Conservation (phyloP, 2,113 vertebrate genomes). For the Ranitomeya imitator region DNA sequence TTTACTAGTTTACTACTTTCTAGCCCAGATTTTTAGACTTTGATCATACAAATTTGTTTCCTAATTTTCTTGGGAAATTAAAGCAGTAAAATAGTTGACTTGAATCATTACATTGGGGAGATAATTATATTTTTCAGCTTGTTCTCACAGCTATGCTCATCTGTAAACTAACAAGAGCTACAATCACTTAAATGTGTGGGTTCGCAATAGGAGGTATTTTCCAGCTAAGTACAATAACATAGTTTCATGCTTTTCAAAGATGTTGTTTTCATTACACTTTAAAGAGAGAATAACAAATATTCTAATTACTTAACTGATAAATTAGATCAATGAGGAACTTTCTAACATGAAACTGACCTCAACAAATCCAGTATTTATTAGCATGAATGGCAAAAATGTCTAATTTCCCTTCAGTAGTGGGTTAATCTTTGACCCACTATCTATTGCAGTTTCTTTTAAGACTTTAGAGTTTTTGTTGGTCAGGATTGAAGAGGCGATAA, state of each 20-base stretch:
- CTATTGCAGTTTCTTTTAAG: no score
- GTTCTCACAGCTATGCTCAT: slow-evolving; percentile 23
- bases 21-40: slow-evolving; percentile 1
- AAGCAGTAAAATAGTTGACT: slow-evolving; percentile 36
- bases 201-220: slow-evolving; percentile 26
- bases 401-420: no score
- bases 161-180: slow-evolving; percentile 32
- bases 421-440: no score
- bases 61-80: slow-evolving; percentile 21
- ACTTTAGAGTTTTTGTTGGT: no score
- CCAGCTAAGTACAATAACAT: slow-evolving; percentile 4
- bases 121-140: slow-evolving; percentile 40
- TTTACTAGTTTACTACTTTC: slow-evolving; percentile 11
- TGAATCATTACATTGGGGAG: slow-evolving; percentile 42
- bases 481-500: no score
- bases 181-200: slow-evolving; percentile 19
- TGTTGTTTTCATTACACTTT: not conserved
- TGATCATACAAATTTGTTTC: slow-evolving; percentile 41
- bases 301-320: not conserved
- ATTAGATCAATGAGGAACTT: not conserved
- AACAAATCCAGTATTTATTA: no score
- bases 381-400: no score
- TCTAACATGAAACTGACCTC: not conserved
- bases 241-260: not conserved
- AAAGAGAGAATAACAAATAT: no score